phyloP scores from a whole-genome alignment of 1,140 invertebrate genomes.

The Aporrectodea caliginosa region DNA sequence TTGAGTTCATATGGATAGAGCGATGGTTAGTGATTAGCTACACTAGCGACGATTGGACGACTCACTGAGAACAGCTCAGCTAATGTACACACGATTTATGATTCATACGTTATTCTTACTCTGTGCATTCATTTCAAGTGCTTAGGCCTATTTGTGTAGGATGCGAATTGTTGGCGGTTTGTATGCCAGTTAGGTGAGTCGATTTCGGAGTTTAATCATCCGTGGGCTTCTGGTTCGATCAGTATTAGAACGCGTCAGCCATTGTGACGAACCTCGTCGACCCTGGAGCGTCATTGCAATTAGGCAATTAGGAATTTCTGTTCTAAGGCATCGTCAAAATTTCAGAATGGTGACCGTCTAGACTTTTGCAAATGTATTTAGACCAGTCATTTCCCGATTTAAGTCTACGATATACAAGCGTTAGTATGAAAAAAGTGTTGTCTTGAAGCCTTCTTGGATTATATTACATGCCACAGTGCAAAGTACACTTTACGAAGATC shows the following conservation, averaged over 20 bases:
- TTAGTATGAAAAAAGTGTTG: neutral
- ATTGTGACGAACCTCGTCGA: neutral
- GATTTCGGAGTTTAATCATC: neutral
- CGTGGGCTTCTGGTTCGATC: neutral
- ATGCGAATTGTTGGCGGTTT: no score
- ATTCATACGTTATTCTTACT: no score
- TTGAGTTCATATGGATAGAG: no score
- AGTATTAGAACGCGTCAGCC: neutral
- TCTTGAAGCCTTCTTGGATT: neutral
- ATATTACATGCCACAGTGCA: no score
- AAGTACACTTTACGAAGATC: no score
- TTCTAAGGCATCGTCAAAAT: neutral
- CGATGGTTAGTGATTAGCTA: no score
- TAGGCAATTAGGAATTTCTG: neutral
- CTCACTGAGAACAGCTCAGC: no score
- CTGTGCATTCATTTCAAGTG: no score
- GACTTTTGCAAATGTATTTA: neutral
- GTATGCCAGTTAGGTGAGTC: no score
- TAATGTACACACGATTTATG: no score
- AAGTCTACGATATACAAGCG: neutral
- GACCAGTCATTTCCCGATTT: neutral
- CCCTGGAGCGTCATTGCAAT: neutral
- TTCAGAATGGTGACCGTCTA: neutral
- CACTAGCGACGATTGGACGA: no score
- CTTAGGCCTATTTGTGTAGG: no score